A percentile compares a stretch with the other conserved stretches of the same genome.
Conservation (phyloP, 92 coral and sea anemone genomes). For the Phenganax subtilis region DNA sequence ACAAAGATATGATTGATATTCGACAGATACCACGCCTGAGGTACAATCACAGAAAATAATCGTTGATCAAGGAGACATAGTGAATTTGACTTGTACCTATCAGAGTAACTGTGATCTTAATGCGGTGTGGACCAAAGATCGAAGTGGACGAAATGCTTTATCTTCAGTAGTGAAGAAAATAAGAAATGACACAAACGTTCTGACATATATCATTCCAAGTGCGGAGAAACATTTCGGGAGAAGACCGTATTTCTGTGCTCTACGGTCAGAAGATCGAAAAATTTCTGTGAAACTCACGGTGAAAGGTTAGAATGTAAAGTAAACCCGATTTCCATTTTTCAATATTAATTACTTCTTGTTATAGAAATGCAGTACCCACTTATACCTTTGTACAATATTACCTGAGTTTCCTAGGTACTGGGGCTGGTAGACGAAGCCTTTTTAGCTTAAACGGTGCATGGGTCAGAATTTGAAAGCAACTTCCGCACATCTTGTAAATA, state of each 20-base stretch:
- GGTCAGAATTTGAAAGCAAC: no score
- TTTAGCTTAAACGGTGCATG: no score
- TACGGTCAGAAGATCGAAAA: neutral
- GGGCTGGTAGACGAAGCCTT: no score
- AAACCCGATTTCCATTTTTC: neutral
- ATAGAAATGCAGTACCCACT: no score
- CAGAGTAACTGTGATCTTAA: conserved; percentile 10
- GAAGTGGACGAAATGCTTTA: no score
- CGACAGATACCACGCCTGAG: neutral
- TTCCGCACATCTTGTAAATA: no score
- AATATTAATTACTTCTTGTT: neutral
- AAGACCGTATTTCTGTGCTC: neutral
- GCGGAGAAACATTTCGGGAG: neutral
- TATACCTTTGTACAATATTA: no score
- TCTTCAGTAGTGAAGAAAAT: neutral
- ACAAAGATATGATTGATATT: neutral
- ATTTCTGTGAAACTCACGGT: neutral
- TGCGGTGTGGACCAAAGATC: conserved; percentile 12
- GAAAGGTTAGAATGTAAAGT: conserved; percentile 5
- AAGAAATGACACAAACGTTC: conserved; percentile 4
- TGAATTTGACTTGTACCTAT: conserved; percentile 21
- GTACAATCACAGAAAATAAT: neutral
- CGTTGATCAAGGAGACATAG: conserved; percentile 19
- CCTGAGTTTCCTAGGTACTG: no score
- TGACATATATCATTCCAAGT: neutral